Percentiles rank a stretch among this genome's conserved stretches.
phyloP scores from a whole-genome alignment of 2,888 invertebrate species.

The Clanis bilineata region DNA sequence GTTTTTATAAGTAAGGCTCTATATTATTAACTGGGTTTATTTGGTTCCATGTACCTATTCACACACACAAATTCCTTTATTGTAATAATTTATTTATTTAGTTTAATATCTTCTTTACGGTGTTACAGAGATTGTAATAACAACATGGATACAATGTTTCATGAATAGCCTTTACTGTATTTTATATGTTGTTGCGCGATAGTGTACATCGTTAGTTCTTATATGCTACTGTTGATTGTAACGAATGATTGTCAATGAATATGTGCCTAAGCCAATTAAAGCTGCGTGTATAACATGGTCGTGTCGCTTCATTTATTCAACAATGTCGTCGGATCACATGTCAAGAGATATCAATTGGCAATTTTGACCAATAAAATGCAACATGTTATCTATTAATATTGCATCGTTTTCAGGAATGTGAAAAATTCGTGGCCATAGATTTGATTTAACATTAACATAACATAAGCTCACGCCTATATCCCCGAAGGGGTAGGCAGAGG shows the following conservation, averaged over 20 bases:
- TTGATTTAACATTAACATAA: no score
- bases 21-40: no score
- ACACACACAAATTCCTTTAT: no score
- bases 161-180: neutral
- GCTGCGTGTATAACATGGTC: neutral
- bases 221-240: neutral
- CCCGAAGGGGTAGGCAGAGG: no score
- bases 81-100: no score
- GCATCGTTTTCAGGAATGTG: neutral
- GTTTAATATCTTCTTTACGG: no score
- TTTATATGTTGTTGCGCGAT: neutral
- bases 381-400: neutral
- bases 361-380: neutral
- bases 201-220: neutral
- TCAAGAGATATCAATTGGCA: neutral
- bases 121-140: no score
- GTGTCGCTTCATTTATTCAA: slow-evolving; percentile 2
- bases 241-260: slow-evolving; percentile 6
- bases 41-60: no score
- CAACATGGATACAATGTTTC: no score
- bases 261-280: slow-evolving; percentile 10
- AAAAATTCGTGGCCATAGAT: no score
- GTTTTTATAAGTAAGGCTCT: no score
- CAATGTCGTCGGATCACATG: neutral
- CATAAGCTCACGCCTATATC: no score